Base-by-base conservation (phyloP, 2,797 vertebrate genomes). In the Gallinago stenura region DNA sequence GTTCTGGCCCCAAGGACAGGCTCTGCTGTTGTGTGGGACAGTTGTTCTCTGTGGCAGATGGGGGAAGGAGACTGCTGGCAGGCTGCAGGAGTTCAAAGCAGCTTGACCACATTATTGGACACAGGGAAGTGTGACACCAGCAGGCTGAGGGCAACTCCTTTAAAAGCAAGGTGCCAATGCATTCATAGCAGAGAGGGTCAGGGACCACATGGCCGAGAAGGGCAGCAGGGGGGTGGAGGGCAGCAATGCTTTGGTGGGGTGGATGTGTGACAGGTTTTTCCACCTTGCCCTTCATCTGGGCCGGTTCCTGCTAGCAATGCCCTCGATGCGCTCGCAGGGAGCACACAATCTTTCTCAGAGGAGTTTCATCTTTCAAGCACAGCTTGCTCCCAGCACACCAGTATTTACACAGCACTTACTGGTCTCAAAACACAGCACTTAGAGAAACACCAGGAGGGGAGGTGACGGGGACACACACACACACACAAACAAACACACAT, bases 291-390 rank as follows among this genome's bases (percentile, higher is more conserved):
- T 72, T 83, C 35, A 25, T 48, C 39, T 50, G n/a, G 58, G 68
- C 43, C 62, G 31, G 43, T 70, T 78, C 24, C 77, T 68, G 61
- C 53, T 62, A 35, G 28, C 56, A 93, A 21, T 53, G 30, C 56
- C 48, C 41, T 35, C 1, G 3, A 70, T 83, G 48, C 19, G 58
- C 53, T 30, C 1, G 0, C 53, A 22, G 10, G 60, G 84, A 66
- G 54, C 15, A 58, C 25, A 39, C 2, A 2, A 73, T 48, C 61
- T 78, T 83, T 78, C 71, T 73, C 51, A 53, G 48, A n/a, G 33
- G 31, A 89, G 89, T 92, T 87, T 92, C 64, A 41, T 21, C 39
- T 93, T 92, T 89, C 93, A 93, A 56, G 75, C 48, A 66, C n/a
- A 87, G 62, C 37, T 76, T 89, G 58, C 78, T 82, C 51, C 39